phyloP scores from a whole-genome alignment of 1,140 invertebrate species.

The Chrysoperla carnea region DNA sequence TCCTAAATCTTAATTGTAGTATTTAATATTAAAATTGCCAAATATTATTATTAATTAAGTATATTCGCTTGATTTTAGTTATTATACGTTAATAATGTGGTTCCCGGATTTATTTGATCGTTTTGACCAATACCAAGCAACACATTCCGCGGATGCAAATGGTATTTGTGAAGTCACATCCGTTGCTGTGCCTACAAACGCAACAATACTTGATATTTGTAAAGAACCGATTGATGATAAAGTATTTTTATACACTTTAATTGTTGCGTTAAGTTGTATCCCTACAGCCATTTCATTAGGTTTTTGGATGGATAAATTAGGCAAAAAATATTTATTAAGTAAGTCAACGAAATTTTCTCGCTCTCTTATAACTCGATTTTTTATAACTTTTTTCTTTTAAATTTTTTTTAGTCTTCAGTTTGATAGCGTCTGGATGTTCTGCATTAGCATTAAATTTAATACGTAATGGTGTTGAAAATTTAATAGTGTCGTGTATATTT shows the following conservation, averaged over 20 bases:
- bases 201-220: constrained; percentile 10
- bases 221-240: constrained; percentile 21
- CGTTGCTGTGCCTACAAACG: constrained; percentile 2
- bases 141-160: constrained; percentile 26
- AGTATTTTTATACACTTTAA: constrained; percentile 30
- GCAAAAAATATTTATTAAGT: constrained; percentile 32
- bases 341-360: constrained; percentile 7
- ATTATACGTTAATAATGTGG: constrained; percentile 49
- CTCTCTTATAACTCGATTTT: too few species aligned
- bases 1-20: too few species aligned
- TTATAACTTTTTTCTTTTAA: too few species aligned
- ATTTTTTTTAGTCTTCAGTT: constrained; percentile 25
- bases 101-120: constrained; percentile 45
- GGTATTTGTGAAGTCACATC: constrained; percentile 36
- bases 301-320: constrained; percentile 31
- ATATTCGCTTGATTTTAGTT: too few species aligned
- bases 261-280: constrained; percentile 31
- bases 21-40: too few species aligned
- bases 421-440: constrained; percentile 31
- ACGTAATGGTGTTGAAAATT: constrained; percentile 26
- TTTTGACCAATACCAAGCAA: constrained; percentile 31
- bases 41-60: too few species aligned
- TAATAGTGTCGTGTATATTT: constrained; percentile 32
- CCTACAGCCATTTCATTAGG: constrained; percentile 32
- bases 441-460: constrained; percentile 35